Evolutionary conservation across 2,113 vertebrate genomes (phyloP).

Genomic region (Delphinapterus leucas): DNA sequence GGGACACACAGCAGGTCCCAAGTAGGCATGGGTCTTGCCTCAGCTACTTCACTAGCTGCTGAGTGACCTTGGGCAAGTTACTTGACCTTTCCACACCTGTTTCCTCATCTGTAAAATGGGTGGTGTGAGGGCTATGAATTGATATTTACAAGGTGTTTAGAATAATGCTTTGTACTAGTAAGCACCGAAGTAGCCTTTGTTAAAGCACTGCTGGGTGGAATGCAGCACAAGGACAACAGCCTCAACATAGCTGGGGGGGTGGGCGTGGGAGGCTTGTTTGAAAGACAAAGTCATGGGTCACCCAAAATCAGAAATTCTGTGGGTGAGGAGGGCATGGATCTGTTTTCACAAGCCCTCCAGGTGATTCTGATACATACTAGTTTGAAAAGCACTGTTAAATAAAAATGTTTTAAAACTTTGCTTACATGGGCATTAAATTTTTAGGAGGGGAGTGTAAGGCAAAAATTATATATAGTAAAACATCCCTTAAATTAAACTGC

Average conservation of each 20-base stretch:
- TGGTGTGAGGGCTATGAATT: fast-evolving
- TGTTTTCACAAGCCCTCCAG: not conserved
- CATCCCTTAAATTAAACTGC: not conserved
- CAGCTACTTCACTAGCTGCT: not conserved
- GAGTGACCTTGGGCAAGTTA: no score
- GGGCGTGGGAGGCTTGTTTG: not conserved
- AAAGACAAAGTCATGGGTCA: not conserved
- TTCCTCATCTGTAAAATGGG: not conserved
- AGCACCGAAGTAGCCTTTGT: not conserved
- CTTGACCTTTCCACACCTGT: not conserved
- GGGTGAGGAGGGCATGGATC: no score
- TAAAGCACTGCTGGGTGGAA: no score
- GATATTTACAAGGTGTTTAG: not conserved
- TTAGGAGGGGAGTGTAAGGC: not conserved
- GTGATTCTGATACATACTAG: not conserved
- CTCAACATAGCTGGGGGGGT: no score
- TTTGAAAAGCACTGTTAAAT: not conserved
- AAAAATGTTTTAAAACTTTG: not conserved
- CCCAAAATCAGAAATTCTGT: not conserved
- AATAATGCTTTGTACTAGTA: fast-evolving
- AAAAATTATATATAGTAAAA: not conserved
- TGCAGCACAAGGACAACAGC: no score
- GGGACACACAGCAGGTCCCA: not conserved
- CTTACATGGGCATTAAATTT: not conserved
- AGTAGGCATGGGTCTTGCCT: not conserved